Percentiles rank a stretch among this genome's conserved stretches.
These are phyloP conservation scores for Phengaris alcon DNA, from an alignment of 2,888 invertebrate genomes.

Conservation along the genomic window DNA sequence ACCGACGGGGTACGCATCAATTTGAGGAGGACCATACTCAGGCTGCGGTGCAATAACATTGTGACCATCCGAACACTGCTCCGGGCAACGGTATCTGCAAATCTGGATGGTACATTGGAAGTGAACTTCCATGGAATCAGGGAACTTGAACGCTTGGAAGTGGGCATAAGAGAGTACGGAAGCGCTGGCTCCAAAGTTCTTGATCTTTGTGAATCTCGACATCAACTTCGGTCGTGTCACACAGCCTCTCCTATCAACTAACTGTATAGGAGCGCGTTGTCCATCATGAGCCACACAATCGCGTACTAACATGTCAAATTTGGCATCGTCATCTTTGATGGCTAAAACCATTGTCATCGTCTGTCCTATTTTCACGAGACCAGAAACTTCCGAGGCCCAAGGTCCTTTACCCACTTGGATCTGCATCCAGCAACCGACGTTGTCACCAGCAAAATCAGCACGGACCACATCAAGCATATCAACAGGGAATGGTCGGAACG, in stretches of 20 bases:
- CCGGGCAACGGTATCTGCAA: constrained; percentile 94
- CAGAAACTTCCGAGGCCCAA: constrained; percentile 97
- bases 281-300: constrained; percentile 97
- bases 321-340: constrained; percentile 96
- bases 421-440: constrained; percentile 98
- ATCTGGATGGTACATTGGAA: constrained; percentile 97
- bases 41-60: constrained; percentile 77
- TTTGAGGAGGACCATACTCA: constrained; percentile 86
- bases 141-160: constrained; percentile 97
- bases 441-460: constrained; percentile 96
- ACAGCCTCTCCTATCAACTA: constrained; percentile 95
- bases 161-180: constrained; percentile 95
- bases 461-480: constrained; percentile 97
- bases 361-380: constrained; percentile 95
- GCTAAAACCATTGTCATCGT: constrained; percentile 98
- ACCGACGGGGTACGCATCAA: constrained; percentile 75
- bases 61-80: constrained; percentile 89
- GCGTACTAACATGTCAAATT: constrained; percentile 96
- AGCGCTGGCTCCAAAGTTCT: constrained; percentile 95
- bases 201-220: constrained; percentile 96
- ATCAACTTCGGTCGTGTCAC: constrained; percentile 94
- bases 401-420: constrained; percentile 97
- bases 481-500: constrained; percentile 95
- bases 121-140: constrained; percentile 97
- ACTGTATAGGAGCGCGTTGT: constrained; percentile 93